A percentile compares a stretch with the other conserved stretches of the same genome.
These are phyloP conservation scores for Crotalus helleri DNA, from an alignment of 2,113 vertebrate species.

Conservation along the genomic window DNA sequence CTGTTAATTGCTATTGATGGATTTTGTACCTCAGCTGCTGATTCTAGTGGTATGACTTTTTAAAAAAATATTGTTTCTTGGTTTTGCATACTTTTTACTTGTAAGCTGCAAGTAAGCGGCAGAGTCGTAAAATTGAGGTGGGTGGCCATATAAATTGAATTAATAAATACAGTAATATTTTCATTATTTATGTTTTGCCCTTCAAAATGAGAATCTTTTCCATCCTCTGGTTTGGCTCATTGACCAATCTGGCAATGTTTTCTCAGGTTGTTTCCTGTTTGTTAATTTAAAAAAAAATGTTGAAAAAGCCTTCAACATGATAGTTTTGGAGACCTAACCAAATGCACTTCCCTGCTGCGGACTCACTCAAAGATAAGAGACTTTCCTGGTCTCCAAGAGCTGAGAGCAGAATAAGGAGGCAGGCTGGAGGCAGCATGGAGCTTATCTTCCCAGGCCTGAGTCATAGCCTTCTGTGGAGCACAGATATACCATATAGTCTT, in stretches of 20 bases:
- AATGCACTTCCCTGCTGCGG: not conserved
- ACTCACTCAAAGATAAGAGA: not conserved
- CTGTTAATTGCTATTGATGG: not conserved
- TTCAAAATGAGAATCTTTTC: not conserved
- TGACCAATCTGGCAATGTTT: not conserved
- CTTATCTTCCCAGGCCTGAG: not conserved
- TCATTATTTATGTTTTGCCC: not conserved
- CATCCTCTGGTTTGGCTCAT: not conserved
- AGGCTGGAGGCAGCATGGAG: not conserved
- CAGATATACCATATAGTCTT: not conserved
- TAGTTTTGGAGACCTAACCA: not conserved
- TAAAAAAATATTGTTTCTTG: not conserved
- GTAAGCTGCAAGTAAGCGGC: not conserved
- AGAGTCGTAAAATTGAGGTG: not conserved
- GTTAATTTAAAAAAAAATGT: not conserved
- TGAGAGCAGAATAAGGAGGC: not conserved
- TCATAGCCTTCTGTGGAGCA: not conserved
- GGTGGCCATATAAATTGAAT: not conserved
- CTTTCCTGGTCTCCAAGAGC: not conserved
- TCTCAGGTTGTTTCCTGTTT: not conserved
- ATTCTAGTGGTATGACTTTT: not conserved
- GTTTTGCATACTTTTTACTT: not conserved
- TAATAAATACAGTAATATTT: not conserved
- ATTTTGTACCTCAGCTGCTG: not conserved
- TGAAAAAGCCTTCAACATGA: not conserved